Evolutionary conservation across 2,888 invertebrate species (phyloP), one percentile per base, ranked within the genome.

Genomic region (Hirtodrosophila histrioides): DNA sequence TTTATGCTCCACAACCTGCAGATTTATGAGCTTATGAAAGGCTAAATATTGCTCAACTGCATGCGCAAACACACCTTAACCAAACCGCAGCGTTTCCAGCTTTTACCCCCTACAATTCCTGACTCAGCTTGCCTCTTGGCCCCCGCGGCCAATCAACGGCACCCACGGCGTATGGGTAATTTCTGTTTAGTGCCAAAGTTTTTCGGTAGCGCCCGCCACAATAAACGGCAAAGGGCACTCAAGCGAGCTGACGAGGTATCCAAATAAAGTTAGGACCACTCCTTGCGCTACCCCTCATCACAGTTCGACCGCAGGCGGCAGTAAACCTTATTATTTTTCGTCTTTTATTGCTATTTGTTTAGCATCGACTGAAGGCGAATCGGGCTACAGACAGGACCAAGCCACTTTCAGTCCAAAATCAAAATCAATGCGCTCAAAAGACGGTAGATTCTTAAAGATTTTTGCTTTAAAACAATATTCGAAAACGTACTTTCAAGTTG

Each of bases 101-200:
- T 10, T n/a, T 35, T 17, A 35, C 4, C 1, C 17, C 7, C 12
- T 17, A 2, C 31, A 24, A 33, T n/a, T n/a, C 31, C 45, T 37
- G 9, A n/a, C 35, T 29, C 9, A 35, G 8, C 8, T 60, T 24
- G 24, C 39, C 9, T 35, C 24, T 51, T 45, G 27, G 31, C 56
- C 41, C 56, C 45, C 56, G 35, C 60, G 68, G 56, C 69, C 86
- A 86, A 86, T 81, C 80, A 86, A 69, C 67, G 73, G 64, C 66
- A 68, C 66, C 84, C 86, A 66, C 62, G 77, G 81, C 81, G 85
- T 86, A 84, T 86, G 87, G 69, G 85, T 87, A 87, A 87, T 82
- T 77, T 82, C 72, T 75, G 82, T 72, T 77, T 84, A 72, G 75
- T 72, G 75, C 57, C 68, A 72, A 75, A 81, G 64, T 81, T 82